phyloP scores from a whole-genome alignment of 2,113 vertebrate species.

The Dendrocopos noguchii region DNA sequence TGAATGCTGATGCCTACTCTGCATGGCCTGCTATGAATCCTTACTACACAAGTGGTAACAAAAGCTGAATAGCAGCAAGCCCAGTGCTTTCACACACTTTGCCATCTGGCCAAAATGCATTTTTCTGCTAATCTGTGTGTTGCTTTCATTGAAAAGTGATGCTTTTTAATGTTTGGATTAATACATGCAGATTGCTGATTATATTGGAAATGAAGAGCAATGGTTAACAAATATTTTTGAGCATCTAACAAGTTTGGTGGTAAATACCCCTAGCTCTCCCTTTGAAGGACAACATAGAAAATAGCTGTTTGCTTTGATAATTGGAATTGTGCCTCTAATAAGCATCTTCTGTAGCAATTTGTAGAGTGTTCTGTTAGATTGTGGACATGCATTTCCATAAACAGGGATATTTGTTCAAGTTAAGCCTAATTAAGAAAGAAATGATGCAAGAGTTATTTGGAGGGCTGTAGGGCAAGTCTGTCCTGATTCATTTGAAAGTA shows the following conservation, averaged over 20 bases:
- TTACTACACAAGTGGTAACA: rapidly evolving
- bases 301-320: conserved; percentile 36
- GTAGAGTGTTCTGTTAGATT: neutral
- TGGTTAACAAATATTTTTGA: neutral
- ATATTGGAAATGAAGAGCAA: neutral
- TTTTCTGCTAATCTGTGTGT: neutral
- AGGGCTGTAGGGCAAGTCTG: neutral
- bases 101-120: neutral
- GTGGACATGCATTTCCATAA: neutral
- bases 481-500: neutral
- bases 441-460: conserved; percentile 42
- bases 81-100: neutral
- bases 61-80: neutral
- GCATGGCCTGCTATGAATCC: neutral
- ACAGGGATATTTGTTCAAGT: conserved; percentile 32
- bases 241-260: neutral
- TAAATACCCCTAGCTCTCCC: neutral
- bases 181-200: neutral
- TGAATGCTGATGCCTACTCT: neutral
- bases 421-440: conserved; percentile 55
- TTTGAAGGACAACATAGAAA: neutral
- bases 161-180: neutral
- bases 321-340: neutral
- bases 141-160: neutral
- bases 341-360: conserved; percentile 10